Percentiles rank a stretch among this genome's conserved stretches.
phyloP scores from a whole-genome alignment of 2,888 invertebrate genomes.

The Cantharis flavilabris region DNA sequence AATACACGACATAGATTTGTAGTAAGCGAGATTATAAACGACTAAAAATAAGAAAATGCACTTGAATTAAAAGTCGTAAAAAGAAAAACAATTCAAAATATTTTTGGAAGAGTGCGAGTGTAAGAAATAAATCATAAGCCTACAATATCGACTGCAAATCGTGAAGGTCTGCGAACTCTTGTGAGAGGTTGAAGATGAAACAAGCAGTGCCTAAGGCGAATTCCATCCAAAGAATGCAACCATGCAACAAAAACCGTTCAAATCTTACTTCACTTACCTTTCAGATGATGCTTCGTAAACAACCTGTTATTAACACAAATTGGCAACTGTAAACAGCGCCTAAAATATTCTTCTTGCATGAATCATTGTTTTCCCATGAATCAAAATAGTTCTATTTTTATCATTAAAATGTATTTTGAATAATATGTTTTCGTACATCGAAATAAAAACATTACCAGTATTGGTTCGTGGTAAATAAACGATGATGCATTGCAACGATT shows the following conservation, averaged over 20 bases:
- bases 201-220: slow-evolving; percentile 22
- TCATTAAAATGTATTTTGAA: not conserved
- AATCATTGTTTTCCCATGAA: slow-evolving; percentile 9
- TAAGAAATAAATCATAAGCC: not conserved
- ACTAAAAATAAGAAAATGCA: not conserved
- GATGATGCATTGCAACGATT: not conserved
- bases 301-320: slow-evolving; percentile 22
- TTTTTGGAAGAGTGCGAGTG: not conserved
- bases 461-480: not conserved
- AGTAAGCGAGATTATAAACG: not conserved
- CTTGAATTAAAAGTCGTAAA: not conserved
- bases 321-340: slow-evolving; percentile 16
- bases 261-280: slow-evolving; percentile 16
- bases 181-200: slow-evolving; percentile 19
- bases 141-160: slow-evolving; percentile 16
- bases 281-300: slow-evolving; percentile 15
- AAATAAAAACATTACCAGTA: not conserved
- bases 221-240: slow-evolving; percentile 28
- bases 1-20: not conserved
- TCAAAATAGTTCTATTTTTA: not conserved
- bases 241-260: slow-evolving; percentile 29
- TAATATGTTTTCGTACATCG: not conserved
- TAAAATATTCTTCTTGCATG: not conserved
- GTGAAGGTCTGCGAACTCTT: slow-evolving; percentile 24
- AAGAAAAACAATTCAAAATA: not conserved